Evolutionary conservation across 2,113 vertebrate species (phyloP).

Genomic region (Tauraco erythrolophus): DNA sequence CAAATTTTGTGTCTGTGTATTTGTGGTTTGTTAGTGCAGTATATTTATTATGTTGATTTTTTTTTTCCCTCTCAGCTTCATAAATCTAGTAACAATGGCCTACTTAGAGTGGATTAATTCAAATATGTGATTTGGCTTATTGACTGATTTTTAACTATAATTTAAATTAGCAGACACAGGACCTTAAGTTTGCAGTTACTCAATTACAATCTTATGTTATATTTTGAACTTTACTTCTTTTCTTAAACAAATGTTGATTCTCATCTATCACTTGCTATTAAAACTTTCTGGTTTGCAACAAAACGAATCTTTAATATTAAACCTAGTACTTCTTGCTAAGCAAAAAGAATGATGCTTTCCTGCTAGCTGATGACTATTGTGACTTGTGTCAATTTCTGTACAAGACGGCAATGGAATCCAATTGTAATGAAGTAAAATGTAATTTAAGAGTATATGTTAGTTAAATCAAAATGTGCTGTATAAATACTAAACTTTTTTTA

Average conservation of each 20-base stretch:
- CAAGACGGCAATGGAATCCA: background rate
- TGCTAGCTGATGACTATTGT: background rate
- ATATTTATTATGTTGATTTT: background rate
- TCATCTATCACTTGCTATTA: background rate
- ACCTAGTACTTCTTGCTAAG: background rate
- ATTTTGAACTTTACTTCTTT: background rate
- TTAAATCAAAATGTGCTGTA: background rate
- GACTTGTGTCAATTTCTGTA: background rate
- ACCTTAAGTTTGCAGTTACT: background rate
- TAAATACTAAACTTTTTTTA: background rate
- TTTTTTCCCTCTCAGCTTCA: background rate
- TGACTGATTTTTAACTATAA: background rate
- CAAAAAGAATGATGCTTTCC: background rate
- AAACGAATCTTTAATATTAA: background rate
- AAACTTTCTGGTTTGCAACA: background rate
- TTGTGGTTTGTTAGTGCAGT: background rate
- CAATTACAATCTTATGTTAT: background rate
- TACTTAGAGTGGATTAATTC: background rate
- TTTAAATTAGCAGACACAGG: background rate
- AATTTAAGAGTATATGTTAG: background rate
- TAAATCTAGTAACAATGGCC: background rate
- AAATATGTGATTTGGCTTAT: background rate
- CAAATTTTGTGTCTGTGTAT: background rate
- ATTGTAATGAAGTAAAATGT: background rate
- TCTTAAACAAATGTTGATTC: background rate